Conservation (phyloP, 2,888 invertebrate genomes). For the Drosophila mettleri region DNA sequence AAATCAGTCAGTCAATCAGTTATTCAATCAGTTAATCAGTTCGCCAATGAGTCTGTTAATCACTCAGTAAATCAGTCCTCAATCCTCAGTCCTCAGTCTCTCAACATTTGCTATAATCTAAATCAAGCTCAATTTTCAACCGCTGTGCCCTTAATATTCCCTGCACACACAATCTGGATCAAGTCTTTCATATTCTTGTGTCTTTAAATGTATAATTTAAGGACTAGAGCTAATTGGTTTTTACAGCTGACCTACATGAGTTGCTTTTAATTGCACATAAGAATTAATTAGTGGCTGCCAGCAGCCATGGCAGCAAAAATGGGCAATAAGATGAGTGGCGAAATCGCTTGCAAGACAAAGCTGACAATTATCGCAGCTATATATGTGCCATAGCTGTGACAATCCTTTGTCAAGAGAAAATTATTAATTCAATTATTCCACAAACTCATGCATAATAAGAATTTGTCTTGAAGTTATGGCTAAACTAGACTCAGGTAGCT, state of each 20-base stretch:
- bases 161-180: not conserved
- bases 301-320: not conserved
- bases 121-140: not conserved
- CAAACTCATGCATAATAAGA: not conserved
- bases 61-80: not conserved
- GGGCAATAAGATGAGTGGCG: conserved; percentile 9
- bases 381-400: not conserved
- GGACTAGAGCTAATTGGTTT: conserved; percentile 9
- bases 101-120: not conserved
- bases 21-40: not conserved
- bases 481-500: not conserved
- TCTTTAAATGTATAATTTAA: conserved; percentile 8
- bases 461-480: not conserved
- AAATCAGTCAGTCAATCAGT: not conserved
- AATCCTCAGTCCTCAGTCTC: too few species aligned
- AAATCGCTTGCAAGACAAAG: conserved; percentile 7
- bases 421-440: not conserved
- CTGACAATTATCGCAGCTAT: not conserved
- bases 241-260: conserved; percentile 12
- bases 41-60: not conserved
- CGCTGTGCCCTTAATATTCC: not conserved
- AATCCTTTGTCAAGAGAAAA: not conserved
- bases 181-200: conserved; percentile 4
- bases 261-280: conserved; percentile 13
- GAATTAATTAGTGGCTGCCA: conserved; percentile 3